These are phyloP conservation scores for Tokudaia tokunoshimensis DNA, from an alignment of 2,797 vertebrate species.

Conservation along the genomic window DNA sequence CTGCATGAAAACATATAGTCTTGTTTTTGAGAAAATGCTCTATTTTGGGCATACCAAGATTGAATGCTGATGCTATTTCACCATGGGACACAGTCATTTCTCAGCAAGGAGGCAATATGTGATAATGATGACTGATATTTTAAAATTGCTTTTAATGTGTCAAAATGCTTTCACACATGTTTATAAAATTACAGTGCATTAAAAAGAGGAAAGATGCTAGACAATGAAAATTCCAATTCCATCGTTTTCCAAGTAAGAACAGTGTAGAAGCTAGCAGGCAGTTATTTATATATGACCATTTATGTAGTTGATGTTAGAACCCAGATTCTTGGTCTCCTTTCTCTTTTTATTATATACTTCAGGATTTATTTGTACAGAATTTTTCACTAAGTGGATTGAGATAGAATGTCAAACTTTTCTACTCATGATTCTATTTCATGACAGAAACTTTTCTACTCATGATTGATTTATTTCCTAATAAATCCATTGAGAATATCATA, in stretches of 20 bases:
- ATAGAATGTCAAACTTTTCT: not conserved
- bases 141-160: conserved; percentile 64
- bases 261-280: not conserved
- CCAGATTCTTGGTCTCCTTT: not conserved
- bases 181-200: conserved; percentile 65
- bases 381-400: not conserved
- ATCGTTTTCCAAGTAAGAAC: conserved; percentile 53
- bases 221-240: conserved; percentile 7
- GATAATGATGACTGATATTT: conserved; percentile 63
- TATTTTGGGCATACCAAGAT: conserved; percentile 56
- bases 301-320: not conserved
- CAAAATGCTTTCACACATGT: conserved; percentile 62
- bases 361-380: not conserved
- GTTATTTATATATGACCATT: not conserved
- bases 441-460: not conserved
- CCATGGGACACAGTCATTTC: conserved; percentile 60
- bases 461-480: not conserved
- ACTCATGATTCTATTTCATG: too few relatives aligned
- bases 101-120: conserved; percentile 67
- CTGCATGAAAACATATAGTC: conserved; percentile 20
- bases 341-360: not conserved
- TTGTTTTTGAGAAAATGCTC: conserved; percentile 32
- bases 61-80: conserved; percentile 62
- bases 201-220: conserved; percentile 25
- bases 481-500: not conserved